A percentile compares a stretch with the other conserved stretches of the same genome.
phyloP scores from a whole-genome alignment of 2,888 invertebrate genomes.

The Venusia cambrica region DNA sequence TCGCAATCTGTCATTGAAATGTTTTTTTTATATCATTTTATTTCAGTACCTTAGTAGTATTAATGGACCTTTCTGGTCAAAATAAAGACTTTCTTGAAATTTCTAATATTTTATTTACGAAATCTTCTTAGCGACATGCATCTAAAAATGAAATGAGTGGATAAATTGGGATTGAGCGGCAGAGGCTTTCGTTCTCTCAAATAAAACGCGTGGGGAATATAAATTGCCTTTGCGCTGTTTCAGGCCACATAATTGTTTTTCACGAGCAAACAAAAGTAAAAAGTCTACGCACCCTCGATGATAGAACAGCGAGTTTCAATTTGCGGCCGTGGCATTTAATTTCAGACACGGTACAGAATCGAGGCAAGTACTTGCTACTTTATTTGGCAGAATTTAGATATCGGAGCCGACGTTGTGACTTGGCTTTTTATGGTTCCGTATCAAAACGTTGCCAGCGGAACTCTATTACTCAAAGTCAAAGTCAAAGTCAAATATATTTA shows the following conservation, averaged over 20 bases:
- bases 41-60: no score
- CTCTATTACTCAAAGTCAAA: no score
- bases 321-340: conserved; percentile 25
- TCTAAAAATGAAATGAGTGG: not conserved
- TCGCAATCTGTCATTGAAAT: no score
- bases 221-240: conserved; percentile 15
- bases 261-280: conserved; percentile 21
- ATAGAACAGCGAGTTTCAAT: conserved; percentile 20
- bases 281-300: conserved; percentile 13
- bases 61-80: no score
- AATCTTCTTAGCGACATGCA: no score
- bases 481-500: no score
- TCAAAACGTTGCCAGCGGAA: no score
- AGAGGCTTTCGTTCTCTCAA: conserved; percentile 3
- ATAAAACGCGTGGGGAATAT: conserved; percentile 14
- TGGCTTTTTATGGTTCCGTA: conserved; percentile 22
- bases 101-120: no score
- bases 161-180: conserved; percentile 5
- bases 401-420: conserved; percentile 12
- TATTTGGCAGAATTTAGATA: conserved; percentile 16
- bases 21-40: no score
- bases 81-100: no score
- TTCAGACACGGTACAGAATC: conserved; percentile 25
- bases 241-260: conserved; percentile 16
- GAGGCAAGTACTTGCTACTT: conserved; percentile 18